Percentiles rank a stretch among this genome's conserved stretches.
Conservation (phyloP, 2,797 vertebrate genomes). For the Lagodon rhomboides region DNA sequence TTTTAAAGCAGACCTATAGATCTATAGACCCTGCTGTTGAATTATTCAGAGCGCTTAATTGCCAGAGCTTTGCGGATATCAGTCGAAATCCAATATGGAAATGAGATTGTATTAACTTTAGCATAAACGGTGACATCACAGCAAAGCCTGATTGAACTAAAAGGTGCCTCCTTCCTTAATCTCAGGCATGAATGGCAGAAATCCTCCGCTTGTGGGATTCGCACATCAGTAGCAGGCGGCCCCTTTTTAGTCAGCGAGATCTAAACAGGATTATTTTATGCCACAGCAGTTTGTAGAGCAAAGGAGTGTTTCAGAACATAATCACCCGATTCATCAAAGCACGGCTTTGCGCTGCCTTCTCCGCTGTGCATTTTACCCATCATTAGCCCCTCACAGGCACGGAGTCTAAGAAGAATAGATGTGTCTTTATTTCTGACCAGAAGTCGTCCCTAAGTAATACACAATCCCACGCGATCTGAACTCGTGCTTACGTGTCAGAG, state of each 20-base stretch:
- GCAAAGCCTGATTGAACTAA: conserved; percentile 58
- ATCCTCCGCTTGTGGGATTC: conserved; percentile 64
- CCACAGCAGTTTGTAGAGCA: conserved; percentile 76
- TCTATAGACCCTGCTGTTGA: conserved; percentile 26
- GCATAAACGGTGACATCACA: conserved; percentile 49
- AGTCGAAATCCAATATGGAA: conserved; percentile 51
- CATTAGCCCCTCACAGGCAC: conserved; percentile 57
- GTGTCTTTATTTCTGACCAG: conserved; percentile 44
- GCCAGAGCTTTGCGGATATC: conserved; percentile 44
- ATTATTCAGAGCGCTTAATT: conserved; percentile 54
- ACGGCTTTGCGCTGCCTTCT: conserved; percentile 62
- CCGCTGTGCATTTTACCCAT: conserved; percentile 63
- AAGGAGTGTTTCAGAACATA: conserved; percentile 77
- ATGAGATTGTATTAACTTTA: conserved; percentile 53
- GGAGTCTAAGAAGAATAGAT: conserved; percentile 45
- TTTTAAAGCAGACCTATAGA: conserved; percentile 14
- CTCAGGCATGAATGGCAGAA: conserved; percentile 48
- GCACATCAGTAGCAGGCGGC: conserved; percentile 59
- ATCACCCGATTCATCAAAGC: conserved; percentile 77
- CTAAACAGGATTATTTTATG: conserved; percentile 77
- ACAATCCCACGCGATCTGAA: conserved; percentile 25
- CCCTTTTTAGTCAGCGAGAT: conserved; percentile 73
- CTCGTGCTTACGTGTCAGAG: conserved; percentile 8
- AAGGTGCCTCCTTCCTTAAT: conserved; percentile 64
- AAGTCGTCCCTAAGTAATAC: conserved; percentile 32